Evolutionary conservation across 2,888 invertebrate species (phyloP).

Genomic region (Diaprepes abbreviatus): DNA sequence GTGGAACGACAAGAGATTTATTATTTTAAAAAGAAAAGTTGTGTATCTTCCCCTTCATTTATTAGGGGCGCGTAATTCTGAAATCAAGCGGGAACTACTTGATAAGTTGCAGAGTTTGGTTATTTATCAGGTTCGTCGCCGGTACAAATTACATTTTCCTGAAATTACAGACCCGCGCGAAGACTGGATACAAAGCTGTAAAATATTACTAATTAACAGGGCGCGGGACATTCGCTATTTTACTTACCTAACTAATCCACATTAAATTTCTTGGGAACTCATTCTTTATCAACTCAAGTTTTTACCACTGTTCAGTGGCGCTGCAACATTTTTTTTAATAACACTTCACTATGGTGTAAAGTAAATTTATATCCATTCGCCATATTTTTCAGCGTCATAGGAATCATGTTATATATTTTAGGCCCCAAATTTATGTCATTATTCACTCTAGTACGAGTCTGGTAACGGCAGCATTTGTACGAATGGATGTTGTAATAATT

Average conservation of each 20-base stretch:
- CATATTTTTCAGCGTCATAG: too few species aligned
- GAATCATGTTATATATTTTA: too few species aligned
- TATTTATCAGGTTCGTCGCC: slow-evolving; percentile 60
- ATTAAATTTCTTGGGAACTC: slow-evolving; percentile 58
- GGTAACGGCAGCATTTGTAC: too few species aligned
- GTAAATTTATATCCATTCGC: too few species aligned
- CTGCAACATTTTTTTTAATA: too few species aligned
- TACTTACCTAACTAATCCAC: slow-evolving; percentile 55
- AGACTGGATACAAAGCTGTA: slow-evolving; percentile 60
- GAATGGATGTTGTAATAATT: too few species aligned
- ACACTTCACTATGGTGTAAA: too few species aligned
- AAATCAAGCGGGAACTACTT: slow-evolving; percentile 53
- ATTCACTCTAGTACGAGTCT: too few species aligned
- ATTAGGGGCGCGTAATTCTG: slow-evolving; percentile 42
- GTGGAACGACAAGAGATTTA: slow-evolving; percentile 38
- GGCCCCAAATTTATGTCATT: too few species aligned
- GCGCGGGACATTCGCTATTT: slow-evolving; percentile 63
- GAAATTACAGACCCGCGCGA: slow-evolving; percentile 57
- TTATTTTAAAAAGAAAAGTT: slow-evolving; percentile 47
- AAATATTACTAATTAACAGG: slow-evolving; percentile 67
- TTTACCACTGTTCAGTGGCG: slow-evolving; percentile 50
- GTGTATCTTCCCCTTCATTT: slow-evolving; percentile 46
- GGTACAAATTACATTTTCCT: slow-evolving; percentile 60
- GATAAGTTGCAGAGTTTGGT: slow-evolving; percentile 56
- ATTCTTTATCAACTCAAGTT: slow-evolving; percentile 57